These are phyloP conservation scores for Muscina levida DNA, from an alignment of 2,888 invertebrate species.

Conservation along the genomic window DNA sequence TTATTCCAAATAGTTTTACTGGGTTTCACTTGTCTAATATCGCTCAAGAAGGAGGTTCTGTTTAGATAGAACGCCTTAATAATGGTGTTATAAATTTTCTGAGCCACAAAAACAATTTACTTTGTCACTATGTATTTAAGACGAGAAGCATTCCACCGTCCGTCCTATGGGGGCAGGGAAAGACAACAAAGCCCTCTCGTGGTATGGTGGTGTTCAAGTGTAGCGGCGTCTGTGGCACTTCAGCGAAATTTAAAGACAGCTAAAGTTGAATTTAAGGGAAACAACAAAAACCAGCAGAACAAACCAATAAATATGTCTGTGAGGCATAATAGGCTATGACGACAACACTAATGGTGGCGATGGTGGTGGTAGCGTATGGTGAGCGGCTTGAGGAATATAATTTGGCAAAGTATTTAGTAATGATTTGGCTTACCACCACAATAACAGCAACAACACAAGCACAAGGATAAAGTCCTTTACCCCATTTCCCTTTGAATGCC, in stretches of 20 bases:
- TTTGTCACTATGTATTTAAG: conserved; percentile 72
- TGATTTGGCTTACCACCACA: conserved; percentile 27
- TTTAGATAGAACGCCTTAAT: conserved; percentile 50
- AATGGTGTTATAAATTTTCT: conserved; percentile 74
- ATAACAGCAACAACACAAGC: background rate
- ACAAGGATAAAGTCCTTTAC: background rate
- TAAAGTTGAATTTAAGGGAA: conserved; percentile 5
- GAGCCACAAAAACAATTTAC: conserved; percentile 73
- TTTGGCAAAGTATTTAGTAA: conserved; percentile 38
- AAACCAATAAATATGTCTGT: background rate
- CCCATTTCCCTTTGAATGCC: background rate
- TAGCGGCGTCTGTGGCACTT: conserved; percentile 2
- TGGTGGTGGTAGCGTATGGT: background rate
- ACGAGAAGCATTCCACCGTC: conserved; percentile 47
- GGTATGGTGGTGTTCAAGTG: conserved; percentile 16
- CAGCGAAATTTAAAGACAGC: conserved; percentile 47
- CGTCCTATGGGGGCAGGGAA: background rate
- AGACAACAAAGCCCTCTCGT: too few relatives aligned
- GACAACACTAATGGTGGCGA: background rate
- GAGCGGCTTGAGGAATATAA: conserved; percentile 21
- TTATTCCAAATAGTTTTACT: too few relatives aligned
- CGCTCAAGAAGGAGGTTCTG: background rate
- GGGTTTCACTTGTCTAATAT: conserved; percentile 3
- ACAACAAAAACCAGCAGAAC: conserved; percentile 65
- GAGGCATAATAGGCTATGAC: conserved; percentile 18